Conservation (phyloP, 2,888 invertebrate species). For the Nomada hirtipes region DNA sequence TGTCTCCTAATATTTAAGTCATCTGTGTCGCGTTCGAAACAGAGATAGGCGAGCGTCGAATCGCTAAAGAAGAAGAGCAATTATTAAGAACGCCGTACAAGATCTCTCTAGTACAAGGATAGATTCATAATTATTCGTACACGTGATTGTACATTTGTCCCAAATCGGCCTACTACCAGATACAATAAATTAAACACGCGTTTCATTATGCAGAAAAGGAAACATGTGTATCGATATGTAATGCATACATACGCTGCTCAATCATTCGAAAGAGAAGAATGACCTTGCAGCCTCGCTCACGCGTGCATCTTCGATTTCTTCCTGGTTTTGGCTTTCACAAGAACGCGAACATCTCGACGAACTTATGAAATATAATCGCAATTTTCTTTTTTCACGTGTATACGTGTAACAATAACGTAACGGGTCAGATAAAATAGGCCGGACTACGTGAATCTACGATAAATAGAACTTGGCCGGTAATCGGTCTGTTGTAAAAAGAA, state of each 20-base stretch:
- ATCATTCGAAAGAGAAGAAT: not conserved
- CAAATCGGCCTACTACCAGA: conserved; percentile 18
- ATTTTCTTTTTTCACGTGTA: not conserved
- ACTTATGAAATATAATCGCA: not conserved
- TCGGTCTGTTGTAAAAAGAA: not conserved
- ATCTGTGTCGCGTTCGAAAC: not conserved
- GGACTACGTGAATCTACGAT: not conserved
- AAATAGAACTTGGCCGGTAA: not conserved
- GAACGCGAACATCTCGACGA: not conserved
- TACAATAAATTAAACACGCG: not conserved
- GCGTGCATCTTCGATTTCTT: conserved; percentile 7
- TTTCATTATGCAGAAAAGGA: not conserved
- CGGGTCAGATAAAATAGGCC: too few species aligned
- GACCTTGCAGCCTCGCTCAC: conserved; percentile 15
- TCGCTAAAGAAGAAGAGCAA: not conserved
- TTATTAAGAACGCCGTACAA: not conserved
- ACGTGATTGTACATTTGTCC: conserved; percentile 16
- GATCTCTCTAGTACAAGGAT: conserved; percentile 6
- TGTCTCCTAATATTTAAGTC: not conserved
- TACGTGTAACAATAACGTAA: not conserved
- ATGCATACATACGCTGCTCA: not conserved
- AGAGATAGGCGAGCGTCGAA: not conserved
- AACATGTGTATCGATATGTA: conserved; percentile 6
- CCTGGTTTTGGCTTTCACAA: not conserved
- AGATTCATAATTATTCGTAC: conserved; percentile 9